Evolutionary conservation across 2,888 invertebrate species (phyloP), one percentile per base, ranked within the genome.

Genomic region (Ditula angustiorana): DNA sequence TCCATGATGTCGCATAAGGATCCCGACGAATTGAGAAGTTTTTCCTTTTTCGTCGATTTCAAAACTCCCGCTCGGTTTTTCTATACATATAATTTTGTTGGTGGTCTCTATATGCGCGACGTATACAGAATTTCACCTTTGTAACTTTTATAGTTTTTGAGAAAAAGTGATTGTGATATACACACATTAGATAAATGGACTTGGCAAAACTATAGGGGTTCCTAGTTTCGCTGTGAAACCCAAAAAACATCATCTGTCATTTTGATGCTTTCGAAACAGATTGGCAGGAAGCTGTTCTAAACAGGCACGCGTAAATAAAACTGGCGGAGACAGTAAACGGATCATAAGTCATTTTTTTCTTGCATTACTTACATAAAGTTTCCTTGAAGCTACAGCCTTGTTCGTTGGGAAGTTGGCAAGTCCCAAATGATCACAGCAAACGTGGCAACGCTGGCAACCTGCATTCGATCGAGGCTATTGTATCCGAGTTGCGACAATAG

Each of bases 391-490:
- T 24, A 33, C 53, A 53, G 19, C 58, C 23, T 50, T 56, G 13
- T 33, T 55, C 37, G 61, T 33, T 55, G 47, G 61, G 50, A 50
- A 63, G 52, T 58, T 64, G 58, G 58, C 44, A 64, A 33, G 57
- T 52, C 44, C 58, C 58, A 58, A 58, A 64, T 64, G 52, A 58
- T 64, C 44, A 7, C 50, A 21, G 16, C 28, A 28, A 33, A 19
- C 28, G 30, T 19, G 26, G 30, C 30, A 8, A 23, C 11, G 8
- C n/a, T 58, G 57, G 52, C 63, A 58, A 46, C 52, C 52, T 64
- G 59, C 64, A 64, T 53, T 64, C 64, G 53, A 64, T 64, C 35
- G 47, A 16, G 19, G 35, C 64, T 46, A 53, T 64, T 64, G 64
- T 64, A 59, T 59, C 23, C 64, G 35, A 46, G 46, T 46, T 26